Percentiles rank a stretch among this genome's conserved stretches.
phyloP scores from a whole-genome alignment of 2,797 vertebrate species.

The Odontamblyopus rebecca region DNA sequence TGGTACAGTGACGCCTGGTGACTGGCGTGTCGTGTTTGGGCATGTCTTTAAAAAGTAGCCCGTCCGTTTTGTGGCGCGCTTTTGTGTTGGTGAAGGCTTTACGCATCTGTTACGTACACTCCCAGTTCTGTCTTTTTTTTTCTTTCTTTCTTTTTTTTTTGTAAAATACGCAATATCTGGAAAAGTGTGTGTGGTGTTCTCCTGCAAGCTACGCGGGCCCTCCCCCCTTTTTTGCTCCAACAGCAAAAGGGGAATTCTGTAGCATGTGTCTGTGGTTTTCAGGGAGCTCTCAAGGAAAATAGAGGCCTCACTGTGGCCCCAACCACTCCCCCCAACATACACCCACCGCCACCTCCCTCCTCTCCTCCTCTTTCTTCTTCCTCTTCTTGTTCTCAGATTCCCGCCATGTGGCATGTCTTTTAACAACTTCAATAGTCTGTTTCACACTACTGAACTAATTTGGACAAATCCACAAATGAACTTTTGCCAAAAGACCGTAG shows the following conservation, averaged over 20 bases:
- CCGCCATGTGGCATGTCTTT: constrained; percentile 54
- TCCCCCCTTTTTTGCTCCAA: constrained; percentile 25
- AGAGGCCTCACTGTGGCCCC: constrained; percentile 62
- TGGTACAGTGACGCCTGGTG: constrained; percentile 31
- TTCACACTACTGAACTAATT: constrained; percentile 43
- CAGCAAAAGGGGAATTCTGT: constrained; percentile 75
- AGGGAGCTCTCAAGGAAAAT: constrained; percentile 77
- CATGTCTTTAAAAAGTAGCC: constrained; percentile 46
- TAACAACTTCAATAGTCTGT: constrained; percentile 36
- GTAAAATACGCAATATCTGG: constrained; percentile 29
- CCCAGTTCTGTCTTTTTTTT: neutral
- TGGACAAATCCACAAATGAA: constrained; percentile 43
- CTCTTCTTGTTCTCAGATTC: constrained; percentile 26
- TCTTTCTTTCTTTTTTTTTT: neutral
- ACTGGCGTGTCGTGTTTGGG: constrained; percentile 33
- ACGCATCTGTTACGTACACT: constrained; percentile 46
- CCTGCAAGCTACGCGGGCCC: constrained; percentile 26
- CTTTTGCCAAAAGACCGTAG: constrained; percentile 43
- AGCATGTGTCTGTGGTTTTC: constrained; percentile 79
- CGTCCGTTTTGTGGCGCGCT: constrained; percentile 30
- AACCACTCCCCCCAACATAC: constrained; percentile 25
- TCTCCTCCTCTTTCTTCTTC: constrained; percentile 33
- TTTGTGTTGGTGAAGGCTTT: constrained; percentile 45
- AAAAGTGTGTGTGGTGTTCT: constrained; percentile 49
- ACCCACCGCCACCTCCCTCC: constrained; percentile 21